Conservation (phyloP, 2,888 invertebrate genomes). For the Pyrrhia umbra region DNA sequence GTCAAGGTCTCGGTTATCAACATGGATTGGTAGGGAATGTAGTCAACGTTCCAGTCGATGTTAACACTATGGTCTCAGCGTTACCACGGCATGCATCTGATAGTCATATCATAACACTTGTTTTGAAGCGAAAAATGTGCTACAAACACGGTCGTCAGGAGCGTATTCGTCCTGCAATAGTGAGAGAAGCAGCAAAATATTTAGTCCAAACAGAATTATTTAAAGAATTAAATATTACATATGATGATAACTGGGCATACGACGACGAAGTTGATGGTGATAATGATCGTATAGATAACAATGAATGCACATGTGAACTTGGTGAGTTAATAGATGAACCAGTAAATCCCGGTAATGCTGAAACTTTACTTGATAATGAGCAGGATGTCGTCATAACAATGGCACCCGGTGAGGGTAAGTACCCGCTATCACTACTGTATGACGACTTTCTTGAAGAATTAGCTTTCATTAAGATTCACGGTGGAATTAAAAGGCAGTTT, state of each 20-base stretch:
- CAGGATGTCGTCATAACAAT: constrained; percentile 53
- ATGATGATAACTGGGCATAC: constrained; percentile 20
- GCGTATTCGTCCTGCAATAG: constrained; percentile 43
- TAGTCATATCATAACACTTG: constrained; percentile 45
- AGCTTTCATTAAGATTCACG: too few relatives aligned
- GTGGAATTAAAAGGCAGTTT: constrained; percentile 1
- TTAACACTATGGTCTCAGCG: constrained; percentile 34
- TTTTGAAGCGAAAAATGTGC: constrained; percentile 33
- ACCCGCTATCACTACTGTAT: constrained; percentile 47
- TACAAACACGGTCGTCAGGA: constrained; percentile 54
- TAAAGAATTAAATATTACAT: constrained; percentile 12
- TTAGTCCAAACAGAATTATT: constrained; percentile 27
- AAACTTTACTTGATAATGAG: constrained; percentile 51
- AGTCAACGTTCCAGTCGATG: constrained; percentile 51
- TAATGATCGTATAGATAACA: constrained; percentile 5
- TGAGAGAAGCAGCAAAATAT: constrained; percentile 43
- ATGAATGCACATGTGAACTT: constrained; percentile 9
- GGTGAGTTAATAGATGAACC: constrained; percentile 4
- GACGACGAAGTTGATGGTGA: constrained; percentile 6
- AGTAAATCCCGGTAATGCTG: constrained; percentile 45
- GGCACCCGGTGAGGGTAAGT: constrained; percentile 41
- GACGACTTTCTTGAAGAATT: too few relatives aligned
- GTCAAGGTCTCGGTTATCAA: constrained; percentile 54
- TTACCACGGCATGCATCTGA: constrained; percentile 25
- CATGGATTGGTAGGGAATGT: constrained; percentile 53